Evolutionary conservation across 2,113 vertebrate species (phyloP).

Genomic region (Raja brachyura): DNA sequence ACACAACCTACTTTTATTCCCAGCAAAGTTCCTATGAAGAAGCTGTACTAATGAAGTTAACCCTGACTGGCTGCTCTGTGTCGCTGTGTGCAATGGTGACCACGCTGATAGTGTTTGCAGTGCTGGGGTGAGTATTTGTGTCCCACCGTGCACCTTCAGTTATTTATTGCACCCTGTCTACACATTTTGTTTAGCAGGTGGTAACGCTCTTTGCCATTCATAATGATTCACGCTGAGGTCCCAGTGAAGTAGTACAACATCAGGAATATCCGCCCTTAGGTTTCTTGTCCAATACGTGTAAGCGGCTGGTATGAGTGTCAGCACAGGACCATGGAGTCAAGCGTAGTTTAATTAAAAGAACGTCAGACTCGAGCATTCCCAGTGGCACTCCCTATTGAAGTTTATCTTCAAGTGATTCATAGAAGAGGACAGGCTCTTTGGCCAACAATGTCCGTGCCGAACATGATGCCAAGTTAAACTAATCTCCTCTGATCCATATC

Average conservation of each 20-base stretch:
- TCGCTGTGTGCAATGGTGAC: slow-evolving; percentile 77
- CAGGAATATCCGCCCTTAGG: background rate
- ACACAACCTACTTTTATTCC: background rate
- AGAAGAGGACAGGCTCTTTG: too few relatives aligned
- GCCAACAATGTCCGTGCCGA: too few relatives aligned
- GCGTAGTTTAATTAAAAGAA: background rate
- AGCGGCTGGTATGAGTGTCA: background rate
- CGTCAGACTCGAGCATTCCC: background rate
- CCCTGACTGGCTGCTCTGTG: slow-evolving; percentile 78
- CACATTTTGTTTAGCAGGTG: too few relatives aligned
- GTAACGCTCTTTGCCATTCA: background rate
- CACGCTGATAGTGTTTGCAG: slow-evolving; percentile 79
- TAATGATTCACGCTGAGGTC: too few relatives aligned
- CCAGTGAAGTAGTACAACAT: background rate
- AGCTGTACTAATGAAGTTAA: slow-evolving; percentile 69
- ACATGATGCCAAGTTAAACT: too few relatives aligned
- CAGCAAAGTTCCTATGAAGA: slow-evolving; percentile 69
- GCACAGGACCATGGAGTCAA: background rate
- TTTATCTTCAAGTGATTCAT: too few relatives aligned
- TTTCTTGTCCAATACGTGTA: background rate
- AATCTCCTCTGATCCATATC: too few relatives aligned
- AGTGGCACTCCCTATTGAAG: background rate
- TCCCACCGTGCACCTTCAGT: background rate
- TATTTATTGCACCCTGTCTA: too few relatives aligned
- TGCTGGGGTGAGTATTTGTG: slow-evolving; percentile 66